Evolutionary conservation across 2,113 vertebrate genomes (phyloP).

Genomic region (Panthera uncia): DNA sequence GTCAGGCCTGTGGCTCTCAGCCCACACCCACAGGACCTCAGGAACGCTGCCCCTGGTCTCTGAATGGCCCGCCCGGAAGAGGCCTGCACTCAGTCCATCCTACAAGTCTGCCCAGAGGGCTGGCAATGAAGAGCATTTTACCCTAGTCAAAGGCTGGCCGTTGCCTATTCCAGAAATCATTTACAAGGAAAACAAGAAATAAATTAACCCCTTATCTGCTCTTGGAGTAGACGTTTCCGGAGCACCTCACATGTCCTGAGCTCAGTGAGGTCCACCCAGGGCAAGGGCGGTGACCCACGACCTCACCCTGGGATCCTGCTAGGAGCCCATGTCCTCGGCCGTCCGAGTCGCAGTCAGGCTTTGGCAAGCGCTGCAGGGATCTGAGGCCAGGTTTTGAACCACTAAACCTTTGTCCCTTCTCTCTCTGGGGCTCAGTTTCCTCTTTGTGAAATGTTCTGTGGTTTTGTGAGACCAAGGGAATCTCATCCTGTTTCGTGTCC

Average conservation of each 20-base stretch:
- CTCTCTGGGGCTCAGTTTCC: neutral
- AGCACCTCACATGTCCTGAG: neutral
- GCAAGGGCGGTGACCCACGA: no score
- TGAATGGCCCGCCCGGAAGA: neutral
- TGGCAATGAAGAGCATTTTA: neutral
- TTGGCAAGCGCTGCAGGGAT: no score
- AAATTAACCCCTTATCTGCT: neutral
- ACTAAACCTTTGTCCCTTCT: neutral
- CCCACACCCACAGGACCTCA: neutral
- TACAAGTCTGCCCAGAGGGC: neutral
- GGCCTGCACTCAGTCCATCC: neutral
- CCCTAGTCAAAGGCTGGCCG: neutral
- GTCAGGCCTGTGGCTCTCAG: neutral
- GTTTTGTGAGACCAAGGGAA: neutral
- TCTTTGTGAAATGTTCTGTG: neutral
- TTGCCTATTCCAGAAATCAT: neutral
- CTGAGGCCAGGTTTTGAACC: no score
- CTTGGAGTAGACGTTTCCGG: neutral
- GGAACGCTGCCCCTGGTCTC: neutral
- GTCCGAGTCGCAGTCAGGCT: rapidly evolving
- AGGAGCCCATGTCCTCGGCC: no score
- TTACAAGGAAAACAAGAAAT: neutral
- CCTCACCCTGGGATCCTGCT: no score
- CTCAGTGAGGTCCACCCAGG: neutral
- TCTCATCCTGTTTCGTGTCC: neutral